Evolutionary conservation across 2,113 vertebrate species (phyloP), one percentile per base, ranked within the genome.

Genomic region (Camelus dromedarius): DNA sequence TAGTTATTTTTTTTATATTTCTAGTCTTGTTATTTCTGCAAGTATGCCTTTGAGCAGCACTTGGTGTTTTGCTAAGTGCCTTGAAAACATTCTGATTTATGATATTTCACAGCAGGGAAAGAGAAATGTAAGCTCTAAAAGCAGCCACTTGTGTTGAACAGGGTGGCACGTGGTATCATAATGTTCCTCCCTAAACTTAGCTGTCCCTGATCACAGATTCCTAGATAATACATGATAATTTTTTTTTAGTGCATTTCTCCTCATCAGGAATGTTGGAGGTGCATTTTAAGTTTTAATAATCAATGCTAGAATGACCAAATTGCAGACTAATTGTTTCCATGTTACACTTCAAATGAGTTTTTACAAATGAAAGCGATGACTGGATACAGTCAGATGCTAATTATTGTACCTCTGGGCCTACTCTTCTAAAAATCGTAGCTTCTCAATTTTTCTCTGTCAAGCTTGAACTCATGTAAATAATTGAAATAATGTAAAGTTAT

Each of bases 401-500:
- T 98, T 98, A 98, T 99, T 98, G 98, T 98, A 98, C 96, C 98
- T 99, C 98, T 99, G 98, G 98, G 97, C 98, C 98, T 97, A 98
- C 96, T 99, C 98, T 98, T 98, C 98, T 98, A 98, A 98, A 98
- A 99, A 96, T 91, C 84, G 30, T 98, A 98, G 97, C 89, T 89
- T 98, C 95, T 94, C 84, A 93, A 96, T 97, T 97, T 98, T 98
- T 97, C 98, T 97, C 98, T 98, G 98, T 99, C 98, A 98, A 99
- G 98, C 98, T 98, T 98, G 98, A 98, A 98, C 96, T 98, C 94
- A 98, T 99, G 98, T 99, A 99, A 98, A 99, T 99, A 99, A 98
- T 97, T 98, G 98, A 98, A 99, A 99, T 98, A 98, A 98, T 99
- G 99, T 99, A 99, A 99, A 99, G 97, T 98, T 99, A 99, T 99